These are phyloP conservation scores for Phaethon lepturus DNA, from an alignment of 2,113 vertebrate species.

Conservation along the genomic window DNA sequence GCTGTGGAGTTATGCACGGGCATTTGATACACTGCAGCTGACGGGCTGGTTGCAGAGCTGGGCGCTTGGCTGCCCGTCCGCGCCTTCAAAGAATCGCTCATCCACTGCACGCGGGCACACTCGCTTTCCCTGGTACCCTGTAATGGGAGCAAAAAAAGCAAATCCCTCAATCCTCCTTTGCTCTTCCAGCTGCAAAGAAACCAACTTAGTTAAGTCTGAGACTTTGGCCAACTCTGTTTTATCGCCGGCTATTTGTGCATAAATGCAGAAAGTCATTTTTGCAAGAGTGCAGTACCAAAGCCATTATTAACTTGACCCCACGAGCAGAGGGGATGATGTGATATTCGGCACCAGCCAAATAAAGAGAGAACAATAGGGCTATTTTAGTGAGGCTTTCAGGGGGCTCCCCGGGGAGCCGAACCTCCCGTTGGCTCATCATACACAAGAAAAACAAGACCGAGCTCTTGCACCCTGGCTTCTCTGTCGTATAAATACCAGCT, in stretches of 20 bases:
- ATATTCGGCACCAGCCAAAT: neutral
- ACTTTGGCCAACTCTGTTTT: neutral
- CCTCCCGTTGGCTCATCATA: neutral
- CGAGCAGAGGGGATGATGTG: neutral
- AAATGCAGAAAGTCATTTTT: neutral
- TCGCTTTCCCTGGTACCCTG: neutral
- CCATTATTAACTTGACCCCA: neutral
- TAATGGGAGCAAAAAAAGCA: accelerated
- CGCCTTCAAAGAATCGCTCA: neutral
- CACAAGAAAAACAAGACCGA: neutral
- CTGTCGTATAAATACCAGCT: neutral
- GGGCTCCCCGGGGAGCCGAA: neutral
- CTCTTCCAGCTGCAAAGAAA: neutral
- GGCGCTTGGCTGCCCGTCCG: neutral
- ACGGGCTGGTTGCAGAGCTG: neutral
- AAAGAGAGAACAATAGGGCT: constrained; percentile 10
- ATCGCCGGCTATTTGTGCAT: neutral
- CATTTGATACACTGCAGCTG: neutral
- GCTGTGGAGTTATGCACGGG: neutral
- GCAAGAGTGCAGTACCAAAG: neutral
- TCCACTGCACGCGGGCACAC: accelerated
- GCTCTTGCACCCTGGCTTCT: neutral
- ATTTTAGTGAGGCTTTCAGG: neutral
- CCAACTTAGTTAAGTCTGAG: neutral
- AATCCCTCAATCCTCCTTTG: neutral